Base-by-base conservation (phyloP, 2,113 vertebrate genomes). In the Dromiciops gliroides region DNA sequence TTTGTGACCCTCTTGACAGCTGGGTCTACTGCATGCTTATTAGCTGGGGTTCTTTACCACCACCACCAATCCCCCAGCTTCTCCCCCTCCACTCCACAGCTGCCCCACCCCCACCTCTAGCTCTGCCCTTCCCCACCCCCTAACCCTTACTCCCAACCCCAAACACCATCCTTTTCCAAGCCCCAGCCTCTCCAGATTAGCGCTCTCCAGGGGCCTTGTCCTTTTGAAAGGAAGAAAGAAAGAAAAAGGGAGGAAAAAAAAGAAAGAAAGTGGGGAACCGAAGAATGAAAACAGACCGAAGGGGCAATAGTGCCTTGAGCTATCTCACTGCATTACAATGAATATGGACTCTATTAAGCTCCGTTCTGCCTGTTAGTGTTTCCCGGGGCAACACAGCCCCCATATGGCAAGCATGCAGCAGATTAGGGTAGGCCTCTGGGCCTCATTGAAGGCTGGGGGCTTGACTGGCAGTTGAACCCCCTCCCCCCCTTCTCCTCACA, bases 271-370 rank as follows among this genome's bases (percentile, higher is more conserved):
- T 97, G 96, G 97, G 97, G 97, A 98, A 94, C 96, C 94, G 97
- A 98, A 99, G 98, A 98, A 98, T 98, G 98, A 98, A 98, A 98
- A 98, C 97, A 97, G 99, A 98, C 99, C 98, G 97, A 97, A 98
- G 98, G 99, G 99, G 99, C 99, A 99, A 99, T 99, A 99, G 99
- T 98, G 98, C 98, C 98, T 98, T 95, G 97, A 98, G 98, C 98
- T 98, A 99, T 99, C 99, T 99, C 99, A 99, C 99, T 99, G 99
- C 99, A 99, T 99, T 99, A 99, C 99, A 99, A 99, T 99, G 99
- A 99, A 99, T 99, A 99, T 99, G 99, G 99, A 99, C 99, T 99
- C 99, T 99, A 99, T 99, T 99, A 99, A 99, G 99, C 99, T 99
- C 99, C 99, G 99, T 99, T 99, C 99, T 99, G 99, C 99, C 99